Evolutionary conservation across 2,888 invertebrate species (phyloP).

Genomic region (Nowickia ferox): DNA sequence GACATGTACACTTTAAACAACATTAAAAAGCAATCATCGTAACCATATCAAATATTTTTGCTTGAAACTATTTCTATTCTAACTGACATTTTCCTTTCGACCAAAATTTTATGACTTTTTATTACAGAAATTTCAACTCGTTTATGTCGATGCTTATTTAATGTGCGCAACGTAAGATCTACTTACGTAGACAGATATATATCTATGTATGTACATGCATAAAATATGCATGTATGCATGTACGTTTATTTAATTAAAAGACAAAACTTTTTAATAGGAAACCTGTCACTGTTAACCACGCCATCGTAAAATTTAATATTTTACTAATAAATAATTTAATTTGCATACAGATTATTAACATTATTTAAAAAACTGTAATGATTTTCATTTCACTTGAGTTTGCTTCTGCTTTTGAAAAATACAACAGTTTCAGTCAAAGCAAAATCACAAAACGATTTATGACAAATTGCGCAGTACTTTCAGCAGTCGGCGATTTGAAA

Average conservation of each 20-base stretch:
- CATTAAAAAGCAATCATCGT: slow-evolving; percentile 9
- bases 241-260: neutral
- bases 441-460: no score
- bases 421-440: no score
- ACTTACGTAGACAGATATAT: neutral
- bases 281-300: neutral
- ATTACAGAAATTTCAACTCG: neutral
- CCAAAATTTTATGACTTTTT: slow-evolving; percentile 38
- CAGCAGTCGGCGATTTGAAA: no score
- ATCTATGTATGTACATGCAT: slow-evolving; percentile 3
- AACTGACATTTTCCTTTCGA: slow-evolving; percentile 11
- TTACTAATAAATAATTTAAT: neutral
- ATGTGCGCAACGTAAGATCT: slow-evolving; percentile 31
- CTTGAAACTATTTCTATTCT: neutral
- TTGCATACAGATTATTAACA: no score
- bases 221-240: neutral
- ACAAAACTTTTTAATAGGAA: slow-evolving; percentile 3
- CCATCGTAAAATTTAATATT: neutral
- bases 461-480: no score
- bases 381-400: no score
- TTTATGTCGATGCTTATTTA: neutral
- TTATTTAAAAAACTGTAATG: no score
- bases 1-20: neutral
- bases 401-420: no score
- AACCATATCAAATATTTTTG: neutral